Base-by-base conservation (phyloP, 2,113 vertebrate species). In the Neodontobutis hainanensis region DNA sequence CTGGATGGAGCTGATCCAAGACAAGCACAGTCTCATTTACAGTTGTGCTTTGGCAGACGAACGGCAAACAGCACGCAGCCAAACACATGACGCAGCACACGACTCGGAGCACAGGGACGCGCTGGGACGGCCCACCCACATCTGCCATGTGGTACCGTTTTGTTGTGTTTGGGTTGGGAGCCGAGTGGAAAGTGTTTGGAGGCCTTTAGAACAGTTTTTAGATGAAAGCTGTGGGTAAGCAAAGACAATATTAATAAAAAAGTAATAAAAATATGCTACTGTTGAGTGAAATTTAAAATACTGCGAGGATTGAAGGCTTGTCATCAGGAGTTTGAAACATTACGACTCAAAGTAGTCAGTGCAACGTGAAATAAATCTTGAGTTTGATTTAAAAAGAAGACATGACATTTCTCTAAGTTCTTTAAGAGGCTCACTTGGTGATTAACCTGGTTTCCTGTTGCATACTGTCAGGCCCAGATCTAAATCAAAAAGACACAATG, bases 21-120 rank as follows among this genome's bases (percentile, higher is more conserved):
- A 83, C 75, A 83, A 83, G 77, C 79, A 71, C 56, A 46, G 62
- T 78, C 52, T 83, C 55, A 77, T 84, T 84, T 81, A 66, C 70
- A 75, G 78, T 16, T 50, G 72, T 76, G 75, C 69, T 48, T 61
- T 15, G 49, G 73, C 67, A 72, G 75, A 70, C 57, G 74, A 72
- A 77, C 82, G 51, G 67, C 70, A 75, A 79, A 82, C 81, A 73
- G 76, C 43, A 9, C 5, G 45, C 67, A 74, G 59, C 73, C 66
- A 66, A 70, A 74, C 65, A 12, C 57, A 71, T 63, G 69, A 15
- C 81, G 67, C 53, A 63, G 60, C 75, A 75, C 59, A 70, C n/a
- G 77, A 79, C 61, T 73, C 62, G 2, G 58, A n/a, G 64, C 57
- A 77, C 5, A 11, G 47, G 51, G 74, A 10, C 43, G 1, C 44